Conservation (phyloP, 2,888 invertebrate species). For the Pandemis cinnamomeana region DNA sequence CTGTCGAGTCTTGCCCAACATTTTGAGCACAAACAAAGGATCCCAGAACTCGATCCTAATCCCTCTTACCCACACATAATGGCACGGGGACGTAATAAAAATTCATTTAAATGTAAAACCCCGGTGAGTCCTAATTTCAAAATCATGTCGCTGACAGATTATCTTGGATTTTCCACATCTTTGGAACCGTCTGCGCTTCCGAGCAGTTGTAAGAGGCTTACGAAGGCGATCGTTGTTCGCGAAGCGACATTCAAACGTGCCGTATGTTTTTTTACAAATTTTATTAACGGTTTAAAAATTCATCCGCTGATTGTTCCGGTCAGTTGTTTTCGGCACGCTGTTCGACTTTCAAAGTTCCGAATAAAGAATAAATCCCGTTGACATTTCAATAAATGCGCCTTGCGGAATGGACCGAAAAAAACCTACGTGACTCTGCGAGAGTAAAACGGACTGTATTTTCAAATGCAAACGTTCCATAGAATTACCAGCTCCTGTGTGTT, state of each 20-base stretch:
- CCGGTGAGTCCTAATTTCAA: slow-evolving; percentile 66
- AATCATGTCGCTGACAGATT: slow-evolving; percentile 75
- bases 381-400: slow-evolving; percentile 40
- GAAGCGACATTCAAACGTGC: slow-evolving; percentile 43
- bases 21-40: slow-evolving; percentile 32
- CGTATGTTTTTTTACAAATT: slow-evolving; percentile 22
- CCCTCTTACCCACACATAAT: slow-evolving; percentile 32
- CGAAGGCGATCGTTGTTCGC: slow-evolving; percentile 52
- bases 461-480: slow-evolving; percentile 42
- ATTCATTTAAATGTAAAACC: slow-evolving; percentile 68
- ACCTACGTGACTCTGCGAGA: slow-evolving; percentile 30
- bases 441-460: slow-evolving; percentile 36
- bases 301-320: slow-evolving; percentile 23
- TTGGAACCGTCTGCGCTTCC: slow-evolving; percentile 52
- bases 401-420: slow-evolving; percentile 36
- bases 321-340: slow-evolving; percentile 12
- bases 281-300: slow-evolving; percentile 36
- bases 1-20: slow-evolving; percentile 19
- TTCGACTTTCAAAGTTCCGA: slow-evolving; percentile 16
- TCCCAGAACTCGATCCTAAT: slow-evolving; percentile 33
- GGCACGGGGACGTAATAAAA: slow-evolving; percentile 39
- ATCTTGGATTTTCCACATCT: slow-evolving; percentile 73
- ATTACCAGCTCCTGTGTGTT: slow-evolving; percentile 42
- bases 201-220: slow-evolving; percentile 70
- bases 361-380: slow-evolving; percentile 33